These are phyloP conservation scores for Seira musarum DNA, from an alignment of 2,888 invertebrate species.

Conservation along the genomic window DNA sequence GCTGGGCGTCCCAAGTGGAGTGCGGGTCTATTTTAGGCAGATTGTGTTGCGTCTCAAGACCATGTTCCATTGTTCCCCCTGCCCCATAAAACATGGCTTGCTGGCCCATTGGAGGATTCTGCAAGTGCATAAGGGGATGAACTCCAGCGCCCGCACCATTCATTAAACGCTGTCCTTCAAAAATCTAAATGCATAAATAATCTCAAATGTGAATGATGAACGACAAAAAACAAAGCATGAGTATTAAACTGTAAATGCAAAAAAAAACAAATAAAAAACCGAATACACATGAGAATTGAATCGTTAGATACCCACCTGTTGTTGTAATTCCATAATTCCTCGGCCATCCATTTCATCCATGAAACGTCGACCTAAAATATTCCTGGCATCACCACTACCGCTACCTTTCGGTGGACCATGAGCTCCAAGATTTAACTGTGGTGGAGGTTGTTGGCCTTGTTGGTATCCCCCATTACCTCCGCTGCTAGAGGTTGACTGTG, in stretches of 20 bases:
- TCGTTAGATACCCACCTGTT: slow-evolving; percentile 53
- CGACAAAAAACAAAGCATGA: neutral
- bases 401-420: slow-evolving; percentile 53
- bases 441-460: slow-evolving; percentile 42
- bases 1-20: slow-evolving; percentile 60
- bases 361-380: slow-evolving; percentile 64
- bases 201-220: neutral
- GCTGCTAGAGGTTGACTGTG: slow-evolving; percentile 32
- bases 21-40: slow-evolving; percentile 66
- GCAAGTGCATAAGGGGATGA: slow-evolving; percentile 64
- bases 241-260: neutral
- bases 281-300: no score
- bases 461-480: slow-evolving; percentile 22
- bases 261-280: neutral
- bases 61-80: slow-evolving; percentile 52
- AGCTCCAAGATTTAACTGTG: slow-evolving; percentile 40
- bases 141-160: slow-evolving; percentile 62
- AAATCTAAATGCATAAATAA: slow-evolving; percentile 56
- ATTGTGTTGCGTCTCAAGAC: slow-evolving; percentile 56
- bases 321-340: slow-evolving; percentile 50
- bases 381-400: slow-evolving; percentile 49
- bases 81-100: slow-evolving; percentile 57
- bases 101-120: slow-evolving; percentile 59
- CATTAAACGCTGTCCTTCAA: slow-evolving; percentile 66
- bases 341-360: slow-evolving; percentile 65